A percentile compares a stretch with the other conserved stretches of the same genome.
Conservation (phyloP, 1,140 invertebrate species). For the Linepithema humile region DNA sequence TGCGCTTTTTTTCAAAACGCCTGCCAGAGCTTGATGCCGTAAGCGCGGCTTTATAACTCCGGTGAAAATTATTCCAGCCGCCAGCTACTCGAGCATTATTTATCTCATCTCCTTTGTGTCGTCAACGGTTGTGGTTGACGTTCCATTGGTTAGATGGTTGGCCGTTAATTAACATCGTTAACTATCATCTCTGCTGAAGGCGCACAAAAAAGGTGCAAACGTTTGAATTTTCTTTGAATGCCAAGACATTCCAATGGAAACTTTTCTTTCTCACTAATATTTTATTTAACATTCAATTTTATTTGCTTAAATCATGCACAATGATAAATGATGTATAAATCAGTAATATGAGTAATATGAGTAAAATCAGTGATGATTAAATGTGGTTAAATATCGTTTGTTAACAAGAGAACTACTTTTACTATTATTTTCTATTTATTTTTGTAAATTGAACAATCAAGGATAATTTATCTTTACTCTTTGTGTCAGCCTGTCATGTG, state of each 20-base stretch:
- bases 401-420: not conserved
- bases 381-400: not conserved
- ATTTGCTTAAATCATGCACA: not conserved
- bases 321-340: not conserved
- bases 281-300: not conserved
- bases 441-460: conserved; percentile 29
- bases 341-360: not conserved
- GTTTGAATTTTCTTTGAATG: not conserved
- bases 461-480: conserved; percentile 37
- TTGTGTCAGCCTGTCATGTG: conserved; percentile 30
- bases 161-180: conserved; percentile 10
- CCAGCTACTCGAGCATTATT: conserved; percentile 29
- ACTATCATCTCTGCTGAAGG: not conserved
- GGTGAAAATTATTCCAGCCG: conserved; percentile 27
- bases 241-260: not conserved
- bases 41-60: conserved; percentile 8
- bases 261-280: not conserved
- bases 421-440: conserved; percentile 39
- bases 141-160: not conserved
- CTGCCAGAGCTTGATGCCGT: not conserved
- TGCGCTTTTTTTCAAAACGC: not conserved
- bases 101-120: conserved; percentile 13
- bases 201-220: not conserved
- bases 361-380: not conserved
- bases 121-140: not conserved